Conservation (phyloP, 2,888 invertebrate genomes). For the Drosophila macrospina region DNA sequence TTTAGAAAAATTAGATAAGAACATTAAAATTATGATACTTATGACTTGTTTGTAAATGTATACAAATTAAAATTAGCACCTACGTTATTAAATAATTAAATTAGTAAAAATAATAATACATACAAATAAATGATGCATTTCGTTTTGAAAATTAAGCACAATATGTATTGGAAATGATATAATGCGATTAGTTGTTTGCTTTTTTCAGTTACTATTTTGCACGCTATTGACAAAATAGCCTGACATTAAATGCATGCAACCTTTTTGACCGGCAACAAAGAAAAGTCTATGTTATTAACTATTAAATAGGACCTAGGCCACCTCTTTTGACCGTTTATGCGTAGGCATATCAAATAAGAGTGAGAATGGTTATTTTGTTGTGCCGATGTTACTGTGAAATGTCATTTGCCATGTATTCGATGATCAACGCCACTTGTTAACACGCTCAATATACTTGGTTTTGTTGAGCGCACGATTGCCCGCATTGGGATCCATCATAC, state of each 20-base stretch:
- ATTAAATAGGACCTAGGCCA: constrained; percentile 5
- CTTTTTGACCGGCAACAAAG: constrained; percentile 14
- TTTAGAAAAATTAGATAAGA: not conserved
- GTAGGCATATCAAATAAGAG: constrained; percentile 6
- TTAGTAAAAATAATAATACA: constrained; percentile 19
- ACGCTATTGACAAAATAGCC: constrained; percentile 26
- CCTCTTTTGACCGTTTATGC: not conserved
- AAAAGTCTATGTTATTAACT: constrained; percentile 15
- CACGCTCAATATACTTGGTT: constrained; percentile 95
- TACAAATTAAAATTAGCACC: not conserved
- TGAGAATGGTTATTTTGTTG: not conserved
- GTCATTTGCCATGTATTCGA: not conserved
- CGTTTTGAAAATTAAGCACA: constrained; percentile 8
- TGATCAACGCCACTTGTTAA: constrained; percentile 82
- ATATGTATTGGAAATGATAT: constrained; percentile 13
- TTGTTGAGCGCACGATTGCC: constrained; percentile 95
- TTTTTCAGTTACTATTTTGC: constrained; percentile 3
- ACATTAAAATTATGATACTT: not conserved
- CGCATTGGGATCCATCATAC: constrained; percentile 96
- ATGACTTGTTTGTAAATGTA: constrained; percentile 21
- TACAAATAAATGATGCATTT: constrained; percentile 9
- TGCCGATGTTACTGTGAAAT: not conserved
- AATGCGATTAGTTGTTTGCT: not conserved
- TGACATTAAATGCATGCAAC: constrained; percentile 38
- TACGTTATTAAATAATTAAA: constrained; percentile 9